Percentiles rank a stretch among this genome's conserved stretches.
These are phyloP conservation scores for Hipposideros armiger DNA, from an alignment of 2,113 vertebrate species.

Conservation along the genomic window DNA sequence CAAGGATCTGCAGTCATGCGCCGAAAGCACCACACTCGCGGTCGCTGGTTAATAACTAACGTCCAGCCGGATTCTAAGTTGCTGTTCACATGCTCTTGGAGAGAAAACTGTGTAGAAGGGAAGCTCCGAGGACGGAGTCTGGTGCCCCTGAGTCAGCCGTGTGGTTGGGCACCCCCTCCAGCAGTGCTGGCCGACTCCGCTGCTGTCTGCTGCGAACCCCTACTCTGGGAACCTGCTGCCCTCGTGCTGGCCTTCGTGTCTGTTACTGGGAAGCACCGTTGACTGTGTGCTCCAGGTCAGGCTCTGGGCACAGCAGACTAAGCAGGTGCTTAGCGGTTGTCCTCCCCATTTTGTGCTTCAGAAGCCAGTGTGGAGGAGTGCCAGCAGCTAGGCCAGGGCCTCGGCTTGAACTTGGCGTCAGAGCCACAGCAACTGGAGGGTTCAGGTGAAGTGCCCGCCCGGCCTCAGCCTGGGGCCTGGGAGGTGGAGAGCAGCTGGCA, in stretches of 20 bases:
- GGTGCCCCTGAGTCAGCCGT: fast-evolving
- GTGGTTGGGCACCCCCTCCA: background rate
- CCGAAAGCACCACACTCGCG: background rate
- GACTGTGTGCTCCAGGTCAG: fast-evolving
- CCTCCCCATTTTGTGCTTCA: background rate
- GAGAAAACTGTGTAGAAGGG: background rate
- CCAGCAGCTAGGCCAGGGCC: background rate
- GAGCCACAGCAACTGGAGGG: fast-evolving
- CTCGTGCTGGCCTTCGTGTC: too few relatives aligned
- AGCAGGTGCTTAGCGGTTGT: background rate
- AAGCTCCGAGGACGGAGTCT: background rate
- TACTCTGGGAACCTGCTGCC: background rate
- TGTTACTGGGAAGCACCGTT: background rate
- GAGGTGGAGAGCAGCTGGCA: too few relatives aligned
- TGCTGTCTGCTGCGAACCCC: background rate
- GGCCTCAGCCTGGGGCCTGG: background rate
- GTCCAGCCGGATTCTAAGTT: fast-evolving
- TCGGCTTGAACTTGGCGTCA: background rate
- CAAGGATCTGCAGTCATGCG: background rate
- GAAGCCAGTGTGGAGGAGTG: background rate
- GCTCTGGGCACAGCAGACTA: background rate
- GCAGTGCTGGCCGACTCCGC: too few relatives aligned
- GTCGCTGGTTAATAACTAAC: background rate
- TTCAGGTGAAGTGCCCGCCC: background rate
- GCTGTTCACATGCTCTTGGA: background rate